Evolutionary conservation across 2,797 vertebrate genomes (phyloP), one percentile per base, ranked within the genome.

Genomic region (Chromobotia macracanthus): DNA sequence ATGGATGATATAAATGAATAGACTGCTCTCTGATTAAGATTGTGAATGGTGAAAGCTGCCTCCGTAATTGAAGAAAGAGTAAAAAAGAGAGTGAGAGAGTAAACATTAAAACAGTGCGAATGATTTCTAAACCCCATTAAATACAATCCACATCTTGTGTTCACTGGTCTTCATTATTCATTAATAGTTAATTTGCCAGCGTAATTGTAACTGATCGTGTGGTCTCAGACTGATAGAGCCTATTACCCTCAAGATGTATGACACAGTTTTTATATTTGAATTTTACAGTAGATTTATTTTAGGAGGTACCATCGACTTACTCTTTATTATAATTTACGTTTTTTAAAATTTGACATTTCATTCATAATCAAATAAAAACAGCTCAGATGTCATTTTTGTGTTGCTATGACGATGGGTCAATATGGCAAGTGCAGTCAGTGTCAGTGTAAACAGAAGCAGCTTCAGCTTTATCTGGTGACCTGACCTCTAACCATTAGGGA

Each of bases 1-100:
- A 53, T 48, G 72, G 38, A 64, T 72, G 75, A 83, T 72, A 73
- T 88, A 64, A 77, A 72, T 72, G 61, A 72, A 75, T 81, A 70
- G 72, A 46, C 50, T 19, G 67, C 72, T 48, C 66, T 77, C 69
- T 82, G 75, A 73, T 72, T 78, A 76, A 69, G 48, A 61, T 73
- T 71, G 56, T 66, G 77, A 72, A 72, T 66, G 69, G 69, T 13
- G 69, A 72, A 58, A 16, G 61, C 61, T 65, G 77, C 50, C 16
- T 23, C 38, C 12, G 77, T 79, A 72, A 79, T 79, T 79, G 69
- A 48, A 44, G 61, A 58, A 60, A 3, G 19, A 66, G 25, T 53
- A 65, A 72, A 79, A 65, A 21, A 51, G 19, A 50, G 46, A 28
- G 28, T 51, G 46, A 71, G 19, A n/a, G 76, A 38, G 46, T 65